A percentile compares a stretch with the other conserved stretches of the same genome.
Conservation (phyloP, 35 echinoderm and acorn worm genomes). For the Acanthaster planci region DNA sequence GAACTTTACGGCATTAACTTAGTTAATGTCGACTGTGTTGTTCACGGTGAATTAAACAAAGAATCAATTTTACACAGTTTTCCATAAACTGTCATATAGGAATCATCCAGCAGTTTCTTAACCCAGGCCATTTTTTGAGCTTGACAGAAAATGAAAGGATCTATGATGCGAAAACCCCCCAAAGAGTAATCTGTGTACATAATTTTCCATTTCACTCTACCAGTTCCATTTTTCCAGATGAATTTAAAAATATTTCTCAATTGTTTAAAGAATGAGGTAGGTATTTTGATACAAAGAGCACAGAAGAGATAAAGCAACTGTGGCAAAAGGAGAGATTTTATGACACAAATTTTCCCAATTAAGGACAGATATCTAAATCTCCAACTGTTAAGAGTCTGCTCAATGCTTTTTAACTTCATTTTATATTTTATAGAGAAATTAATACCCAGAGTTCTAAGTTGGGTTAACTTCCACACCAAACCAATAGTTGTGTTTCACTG, state of each 20-base stretch:
- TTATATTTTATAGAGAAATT: conserved; percentile 30
- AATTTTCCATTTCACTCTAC: conserved; percentile 9
- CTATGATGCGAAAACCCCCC: conserved; percentile 6
- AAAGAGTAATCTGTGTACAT: neutral
- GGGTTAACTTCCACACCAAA: too few species aligned
- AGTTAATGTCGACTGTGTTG: too few species aligned
- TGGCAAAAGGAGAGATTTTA: conserved; percentile 20
- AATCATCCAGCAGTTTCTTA: conserved; percentile 6
- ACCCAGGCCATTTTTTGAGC: conserved; percentile 31
- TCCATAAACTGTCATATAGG: neutral
- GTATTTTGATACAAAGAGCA: conserved; percentile 13
- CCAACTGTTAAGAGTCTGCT: conserved; percentile 9
- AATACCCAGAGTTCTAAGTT: neutral
- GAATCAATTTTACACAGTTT: conserved; percentile 1
- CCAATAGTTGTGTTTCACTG: too few species aligned
- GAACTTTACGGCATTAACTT: too few species aligned
- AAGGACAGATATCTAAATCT: neutral
- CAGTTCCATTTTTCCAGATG: conserved; percentile 20
- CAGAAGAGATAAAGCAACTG: conserved; percentile 18
- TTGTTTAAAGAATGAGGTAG: neutral
- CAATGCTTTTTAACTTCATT: conserved; percentile 22
- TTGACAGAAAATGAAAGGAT: conserved; percentile 2
- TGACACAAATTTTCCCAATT: conserved; percentile 32
- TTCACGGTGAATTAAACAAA: too few species aligned
- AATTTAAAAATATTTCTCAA: conserved; percentile 25